Percentiles rank a stretch among this genome's conserved stretches.
Conservation (phyloP, 2,797 vertebrate genomes). For the Platyrinchus mystaceus region DNA sequence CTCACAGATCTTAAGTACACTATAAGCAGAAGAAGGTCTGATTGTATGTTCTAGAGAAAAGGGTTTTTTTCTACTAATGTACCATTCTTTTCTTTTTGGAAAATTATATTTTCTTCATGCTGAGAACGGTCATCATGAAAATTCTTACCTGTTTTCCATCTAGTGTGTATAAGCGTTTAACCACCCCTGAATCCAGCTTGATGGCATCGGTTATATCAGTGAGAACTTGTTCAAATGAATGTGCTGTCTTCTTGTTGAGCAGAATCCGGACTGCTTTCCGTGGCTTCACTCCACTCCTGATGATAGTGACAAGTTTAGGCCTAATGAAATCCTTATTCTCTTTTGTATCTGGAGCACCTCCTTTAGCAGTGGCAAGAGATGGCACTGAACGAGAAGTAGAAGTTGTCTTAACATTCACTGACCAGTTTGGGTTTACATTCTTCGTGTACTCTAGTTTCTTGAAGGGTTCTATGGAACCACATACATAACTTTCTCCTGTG, state of each 20-base stretch:
- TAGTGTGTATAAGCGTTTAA: slow-evolving; percentile 92
- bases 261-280: slow-evolving; percentile 92
- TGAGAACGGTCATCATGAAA: not conserved
- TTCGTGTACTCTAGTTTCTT: slow-evolving; percentile 96
- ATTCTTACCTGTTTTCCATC: slow-evolving; percentile 92
- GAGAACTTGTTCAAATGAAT: slow-evolving; percentile 97
- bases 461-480: slow-evolving; percentile 94
- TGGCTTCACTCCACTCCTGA: slow-evolving; percentile 96
- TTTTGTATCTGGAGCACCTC: slow-evolving; percentile 79
- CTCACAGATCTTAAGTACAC: not conserved
- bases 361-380: slow-evolving; percentile 85
- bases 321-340: slow-evolving; percentile 94
- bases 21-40: not conserved
- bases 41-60: not conserved
- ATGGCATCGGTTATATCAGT: slow-evolving; percentile 96
- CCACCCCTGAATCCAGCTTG: slow-evolving; percentile 93
- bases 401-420: slow-evolving; percentile 86
- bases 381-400: slow-evolving; percentile 78
- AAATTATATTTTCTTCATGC: not conserved
- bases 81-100: not conserved
- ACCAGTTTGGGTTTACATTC: slow-evolving; percentile 98
- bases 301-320: slow-evolving; percentile 96
- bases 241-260: slow-evolving; percentile 98
- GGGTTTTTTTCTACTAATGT: not conserved
- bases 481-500: slow-evolving; percentile 94